Conservation (phyloP, 2,797 vertebrate species). For the Orestias chungarensis region DNA sequence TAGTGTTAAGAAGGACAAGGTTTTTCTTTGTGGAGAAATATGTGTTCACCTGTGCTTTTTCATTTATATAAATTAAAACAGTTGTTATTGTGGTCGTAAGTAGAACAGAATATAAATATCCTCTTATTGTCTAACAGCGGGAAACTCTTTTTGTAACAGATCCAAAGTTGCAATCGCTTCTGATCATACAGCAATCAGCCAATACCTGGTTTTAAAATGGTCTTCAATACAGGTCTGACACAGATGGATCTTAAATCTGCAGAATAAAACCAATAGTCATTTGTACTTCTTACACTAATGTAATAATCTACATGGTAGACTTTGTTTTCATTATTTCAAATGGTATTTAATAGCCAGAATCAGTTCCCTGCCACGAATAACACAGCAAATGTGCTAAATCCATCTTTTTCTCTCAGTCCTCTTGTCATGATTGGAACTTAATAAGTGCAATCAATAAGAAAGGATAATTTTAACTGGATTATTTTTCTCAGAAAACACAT, state of each 20-base stretch:
- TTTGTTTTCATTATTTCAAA: slow-evolving; percentile 53
- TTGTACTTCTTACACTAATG: background rate
- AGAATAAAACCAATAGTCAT: background rate
- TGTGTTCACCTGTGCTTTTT: background rate
- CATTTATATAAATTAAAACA: background rate
- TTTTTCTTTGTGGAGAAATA: background rate
- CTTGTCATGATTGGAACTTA: slow-evolving; percentile 1
- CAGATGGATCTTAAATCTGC: background rate
- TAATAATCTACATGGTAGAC: too few relatives aligned
- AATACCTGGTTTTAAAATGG: background rate
- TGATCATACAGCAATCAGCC: background rate
- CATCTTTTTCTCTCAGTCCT: slow-evolving; percentile 7
- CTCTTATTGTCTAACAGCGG: too few relatives aligned
- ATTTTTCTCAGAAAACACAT: slow-evolving; percentile 22
- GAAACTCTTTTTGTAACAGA: too few relatives aligned
- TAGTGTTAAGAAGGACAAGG: background rate
- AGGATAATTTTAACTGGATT: slow-evolving; percentile 16
- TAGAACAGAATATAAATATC: too few relatives aligned
- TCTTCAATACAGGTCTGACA: too few relatives aligned
- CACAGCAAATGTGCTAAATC: slow-evolving; percentile 12
- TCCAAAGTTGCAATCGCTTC: too few relatives aligned
- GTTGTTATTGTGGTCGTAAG: too few relatives aligned
- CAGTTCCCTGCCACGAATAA: background rate
- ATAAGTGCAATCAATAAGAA: slow-evolving; percentile 20
- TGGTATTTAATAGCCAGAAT: slow-evolving; percentile 14